These are phyloP conservation scores for Ptychadena robeensis DNA, from an alignment of 2,797 vertebrate species.

Conservation along the genomic window DNA sequence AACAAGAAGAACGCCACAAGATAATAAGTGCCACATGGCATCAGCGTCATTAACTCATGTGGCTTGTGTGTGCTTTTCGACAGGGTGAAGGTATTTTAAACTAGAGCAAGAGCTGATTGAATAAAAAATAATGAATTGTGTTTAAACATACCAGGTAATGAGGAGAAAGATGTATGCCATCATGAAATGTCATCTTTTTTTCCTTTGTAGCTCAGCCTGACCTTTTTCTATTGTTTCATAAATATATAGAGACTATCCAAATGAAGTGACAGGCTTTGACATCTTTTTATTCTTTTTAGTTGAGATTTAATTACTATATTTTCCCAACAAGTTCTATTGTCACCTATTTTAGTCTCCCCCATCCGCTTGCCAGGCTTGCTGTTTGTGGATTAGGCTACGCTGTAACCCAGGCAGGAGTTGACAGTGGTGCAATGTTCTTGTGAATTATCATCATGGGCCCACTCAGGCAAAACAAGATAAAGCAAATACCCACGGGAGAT, in stretches of 20 bases:
- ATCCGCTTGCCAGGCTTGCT: neutral
- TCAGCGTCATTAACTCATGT: constrained; percentile 26
- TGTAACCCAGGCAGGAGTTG: constrained; percentile 37
- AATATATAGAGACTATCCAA: constrained; percentile 27
- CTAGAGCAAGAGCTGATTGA: neutral
- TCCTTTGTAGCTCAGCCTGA: constrained; percentile 25
- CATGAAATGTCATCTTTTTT: constrained; percentile 49
- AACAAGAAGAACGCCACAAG: constrained; percentile 11
- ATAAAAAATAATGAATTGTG: constrained; percentile 40
- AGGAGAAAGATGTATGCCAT: constrained; percentile 20
- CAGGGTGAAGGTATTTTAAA: constrained; percentile 15
- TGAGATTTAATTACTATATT: constrained; percentile 31
- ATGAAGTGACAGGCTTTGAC: constrained; percentile 33
- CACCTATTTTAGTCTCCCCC: neutral
- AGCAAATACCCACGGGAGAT: constrained; percentile 47
- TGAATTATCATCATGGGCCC: constrained; percentile 38
- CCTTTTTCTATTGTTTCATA: constrained; percentile 45
- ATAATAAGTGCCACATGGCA: constrained; percentile 46
- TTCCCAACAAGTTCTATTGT: constrained; percentile 4
- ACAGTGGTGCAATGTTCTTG: constrained; percentile 46
- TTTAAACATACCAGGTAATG: constrained; percentile 48
- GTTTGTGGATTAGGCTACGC: neutral
- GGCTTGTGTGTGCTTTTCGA: neutral
- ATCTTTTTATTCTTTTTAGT: neutral
- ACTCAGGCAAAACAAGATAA: constrained; percentile 58